Evolutionary conservation across 2,888 invertebrate genomes (phyloP).

Genomic region (Euplexia lucipara): DNA sequence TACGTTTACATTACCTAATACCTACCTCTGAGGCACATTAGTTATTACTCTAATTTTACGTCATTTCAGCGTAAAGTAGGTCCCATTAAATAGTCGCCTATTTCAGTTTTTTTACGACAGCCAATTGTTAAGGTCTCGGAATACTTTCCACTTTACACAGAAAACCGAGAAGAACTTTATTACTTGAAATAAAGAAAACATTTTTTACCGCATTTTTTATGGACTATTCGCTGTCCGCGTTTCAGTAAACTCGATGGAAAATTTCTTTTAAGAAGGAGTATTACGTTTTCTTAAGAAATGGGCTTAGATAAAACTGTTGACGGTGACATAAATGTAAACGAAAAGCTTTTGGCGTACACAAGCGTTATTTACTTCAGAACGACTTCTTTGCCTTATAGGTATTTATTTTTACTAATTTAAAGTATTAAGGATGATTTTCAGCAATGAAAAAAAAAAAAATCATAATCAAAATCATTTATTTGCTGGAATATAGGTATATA

Average conservation of each 20-base stretch:
- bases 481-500: no score
- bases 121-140: conserved; percentile 1
- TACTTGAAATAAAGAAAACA: conserved; percentile 41
- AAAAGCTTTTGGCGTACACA: neutral
- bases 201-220: conserved; percentile 45
- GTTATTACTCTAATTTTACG: conserved; percentile 27
- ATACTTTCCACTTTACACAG: conserved; percentile 26
- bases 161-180: conserved; percentile 30
- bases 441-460: no score
- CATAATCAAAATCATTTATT: no score
- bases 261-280: conserved; percentile 8
- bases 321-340: neutral
- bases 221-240: neutral
- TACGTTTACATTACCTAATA: no score
- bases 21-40: no score
- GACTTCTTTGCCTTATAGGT: neutral
- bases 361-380: neutral
- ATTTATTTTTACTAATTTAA: no score
- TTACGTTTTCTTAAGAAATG: neutral
- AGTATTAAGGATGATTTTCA: no score
- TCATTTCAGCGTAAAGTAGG: conserved; percentile 3
- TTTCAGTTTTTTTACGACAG: conserved; percentile 36
- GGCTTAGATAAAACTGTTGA: neutral
- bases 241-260: conserved; percentile 35
- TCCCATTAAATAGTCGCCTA: neutral